Evolutionary conservation across 2,797 vertebrate genomes (phyloP), one percentile per base, ranked within the genome.

Genomic region (Tolypeutes matacus): DNA sequence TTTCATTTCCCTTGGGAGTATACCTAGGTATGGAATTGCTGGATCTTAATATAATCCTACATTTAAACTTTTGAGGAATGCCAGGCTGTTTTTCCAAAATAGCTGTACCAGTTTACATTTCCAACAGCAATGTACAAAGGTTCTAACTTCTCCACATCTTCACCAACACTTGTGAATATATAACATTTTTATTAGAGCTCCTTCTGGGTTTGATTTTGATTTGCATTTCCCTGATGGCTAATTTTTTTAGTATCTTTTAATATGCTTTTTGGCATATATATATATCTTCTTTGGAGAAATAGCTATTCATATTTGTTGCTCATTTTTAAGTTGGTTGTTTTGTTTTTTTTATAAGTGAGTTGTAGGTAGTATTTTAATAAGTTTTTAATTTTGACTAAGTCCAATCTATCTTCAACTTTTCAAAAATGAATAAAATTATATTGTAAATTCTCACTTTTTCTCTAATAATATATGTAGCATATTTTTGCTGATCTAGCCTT

Each of bases 311-410:
- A 36, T 73, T 6, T 5, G 89, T 75, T 49, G 13, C 56, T 69
- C 14, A 25, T 51, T 76, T 76, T 81, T 86, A 67, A 80, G 76
- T 20, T 73, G 29, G 17, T n/a, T 51, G 62, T 23, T 90, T 49
- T 62, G 12, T 78, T 34, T 75, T 67, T 91, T 91, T 86, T 80
- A 64, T 25, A 84, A 65, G 7, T 69, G 58, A 49, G 17, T 76
- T 80, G 11, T 67, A 87, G 92, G 56, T 18, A 31, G 18, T 69
- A 70, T 23, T 84, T 58, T 51, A 13, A 85, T 27, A 56, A 27
- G 2, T 27, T 82, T 89, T 85, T 76, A 53, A 81, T 93, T 91
- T 91, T 69, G 12, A 85, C 46, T 13, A 95, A 31, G 10, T 69
- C 3, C 15, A 86, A 86, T 1, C 5, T 91, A 65, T 49, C 17